phyloP scores from a whole-genome alignment of 2,888 invertebrate species.

The Napeogenes sylphis region DNA sequence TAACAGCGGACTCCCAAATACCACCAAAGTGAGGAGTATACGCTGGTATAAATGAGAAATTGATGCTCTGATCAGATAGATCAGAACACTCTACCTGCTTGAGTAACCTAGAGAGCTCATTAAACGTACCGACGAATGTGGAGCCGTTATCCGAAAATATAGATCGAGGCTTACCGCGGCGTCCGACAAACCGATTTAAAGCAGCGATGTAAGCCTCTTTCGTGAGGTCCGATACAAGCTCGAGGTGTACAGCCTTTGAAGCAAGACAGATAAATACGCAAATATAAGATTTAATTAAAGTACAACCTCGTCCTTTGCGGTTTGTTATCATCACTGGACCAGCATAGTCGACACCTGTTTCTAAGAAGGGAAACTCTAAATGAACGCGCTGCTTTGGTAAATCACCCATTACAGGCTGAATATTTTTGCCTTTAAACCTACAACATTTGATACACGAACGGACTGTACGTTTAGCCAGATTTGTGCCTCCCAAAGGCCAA shows the following conservation, averaged over 20 bases:
- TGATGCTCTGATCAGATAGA: not conserved
- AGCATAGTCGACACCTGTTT: constrained; percentile 30
- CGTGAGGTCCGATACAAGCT: constrained; percentile 29
- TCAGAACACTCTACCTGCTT: not conserved
- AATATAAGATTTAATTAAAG: constrained; percentile 15
- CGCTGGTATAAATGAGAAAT: constrained; percentile 28
- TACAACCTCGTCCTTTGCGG: too few relatives aligned
- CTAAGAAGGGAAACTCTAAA: too few relatives aligned
- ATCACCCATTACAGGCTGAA: too few relatives aligned
- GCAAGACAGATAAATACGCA: constrained; percentile 30
- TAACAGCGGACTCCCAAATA: constrained; percentile 30
- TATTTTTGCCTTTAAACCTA: too few relatives aligned
- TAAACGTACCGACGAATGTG: constrained; percentile 7
- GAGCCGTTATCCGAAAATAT: constrained; percentile 7
- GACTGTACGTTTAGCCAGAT: too few relatives aligned
- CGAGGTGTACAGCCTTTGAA: constrained; percentile 31
- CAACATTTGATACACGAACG: too few relatives aligned
- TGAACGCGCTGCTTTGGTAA: too few relatives aligned
- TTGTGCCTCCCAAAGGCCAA: too few relatives aligned
- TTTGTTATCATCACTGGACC: too few relatives aligned
- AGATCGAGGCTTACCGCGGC: constrained; percentile 14
- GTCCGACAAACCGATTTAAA: constrained; percentile 20
- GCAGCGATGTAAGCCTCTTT: constrained; percentile 20
- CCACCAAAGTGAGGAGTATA: constrained; percentile 31
- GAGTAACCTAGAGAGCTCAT: constrained; percentile 13